These are phyloP conservation scores for Lordiphosa andalusiaca DNA, from an alignment of 2,888 invertebrate genomes.

Conservation along the genomic window DNA sequence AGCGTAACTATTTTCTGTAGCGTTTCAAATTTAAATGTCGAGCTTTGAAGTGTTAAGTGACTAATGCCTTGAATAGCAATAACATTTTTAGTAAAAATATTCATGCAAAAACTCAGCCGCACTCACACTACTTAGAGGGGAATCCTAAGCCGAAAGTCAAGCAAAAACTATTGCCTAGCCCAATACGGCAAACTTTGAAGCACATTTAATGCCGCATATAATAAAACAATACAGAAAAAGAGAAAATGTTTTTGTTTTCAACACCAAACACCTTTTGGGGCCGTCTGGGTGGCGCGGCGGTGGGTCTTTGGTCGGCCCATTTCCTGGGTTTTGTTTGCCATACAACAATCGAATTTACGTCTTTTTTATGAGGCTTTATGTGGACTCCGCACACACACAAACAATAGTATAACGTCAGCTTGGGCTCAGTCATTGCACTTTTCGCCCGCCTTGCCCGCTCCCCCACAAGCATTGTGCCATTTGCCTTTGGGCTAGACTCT, in stretches of 20 bases:
- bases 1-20: too few species aligned
- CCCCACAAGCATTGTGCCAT: constrained; percentile 44
- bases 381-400: constrained; percentile 37
- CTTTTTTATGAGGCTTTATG: constrained; percentile 68
- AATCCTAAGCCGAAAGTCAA: constrained; percentile 2
- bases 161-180: constrained; percentile 5
- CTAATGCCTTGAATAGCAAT: too few species aligned
- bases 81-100: too few species aligned
- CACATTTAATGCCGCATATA: too few species aligned
- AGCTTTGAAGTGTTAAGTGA: too few species aligned
- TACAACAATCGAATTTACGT: constrained; percentile 71
- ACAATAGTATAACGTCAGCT: constrained; percentile 65
- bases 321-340: constrained; percentile 66
- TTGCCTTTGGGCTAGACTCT: constrained; percentile 60
- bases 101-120: too few species aligned
- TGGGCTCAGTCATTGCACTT: constrained; percentile 65
- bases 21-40: too few species aligned
- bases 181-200: too few species aligned
- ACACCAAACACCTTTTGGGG: constrained; percentile 68
- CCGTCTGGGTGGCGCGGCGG: constrained; percentile 13
- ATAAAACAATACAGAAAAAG: constrained; percentile 19
- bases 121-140: too few species aligned
- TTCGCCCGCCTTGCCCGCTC: constrained; percentile 34
- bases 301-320: constrained; percentile 40
- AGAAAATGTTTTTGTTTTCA: constrained; percentile 60